These are phyloP conservation scores for Drosophila suboccidentalis DNA, from an alignment of 2,888 invertebrate genomes.

Conservation along the genomic window DNA sequence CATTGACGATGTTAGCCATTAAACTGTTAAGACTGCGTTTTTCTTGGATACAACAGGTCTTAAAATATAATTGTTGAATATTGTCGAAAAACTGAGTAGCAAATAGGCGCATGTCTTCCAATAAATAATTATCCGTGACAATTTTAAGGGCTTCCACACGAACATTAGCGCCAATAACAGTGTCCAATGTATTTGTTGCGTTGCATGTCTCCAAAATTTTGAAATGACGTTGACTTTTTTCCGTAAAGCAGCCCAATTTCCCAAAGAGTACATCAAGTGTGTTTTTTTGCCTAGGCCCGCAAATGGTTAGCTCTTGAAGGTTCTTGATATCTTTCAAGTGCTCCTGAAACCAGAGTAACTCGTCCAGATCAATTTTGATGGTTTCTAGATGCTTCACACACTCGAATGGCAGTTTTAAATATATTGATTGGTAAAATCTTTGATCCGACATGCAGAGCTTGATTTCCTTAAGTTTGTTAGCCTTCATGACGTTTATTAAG, in stretches of 20 bases:
- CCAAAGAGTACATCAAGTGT: constrained; percentile 18
- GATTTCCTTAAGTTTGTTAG: constrained; percentile 45
- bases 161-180: constrained; percentile 26
- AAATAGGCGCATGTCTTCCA: constrained; percentile 18
- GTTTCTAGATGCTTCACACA: constrained; percentile 43
- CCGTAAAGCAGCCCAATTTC: constrained; percentile 14
- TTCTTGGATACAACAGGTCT: constrained; percentile 35
- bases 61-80: constrained; percentile 49
- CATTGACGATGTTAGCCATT: constrained; percentile 27
- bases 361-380: constrained; percentile 47
- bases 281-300: constrained; percentile 1
- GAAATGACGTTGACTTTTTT: constrained; percentile 14
- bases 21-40: constrained; percentile 22
- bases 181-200: constrained; percentile 2
- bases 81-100: constrained; percentile 11
- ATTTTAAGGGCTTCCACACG: constrained; percentile 48
- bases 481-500: constrained; percentile 39
- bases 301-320: constrained; percentile 47
- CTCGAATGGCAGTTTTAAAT: constrained; percentile 32
- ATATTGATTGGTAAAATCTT: background rate
- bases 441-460: constrained; percentile 45
- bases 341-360: constrained; percentile 49
- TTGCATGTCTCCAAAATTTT: constrained; percentile 31
- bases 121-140: constrained; percentile 44
- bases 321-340: constrained; percentile 32